Base-by-base conservation (phyloP, 2,888 invertebrate species). In the Tipula helvola region DNA sequence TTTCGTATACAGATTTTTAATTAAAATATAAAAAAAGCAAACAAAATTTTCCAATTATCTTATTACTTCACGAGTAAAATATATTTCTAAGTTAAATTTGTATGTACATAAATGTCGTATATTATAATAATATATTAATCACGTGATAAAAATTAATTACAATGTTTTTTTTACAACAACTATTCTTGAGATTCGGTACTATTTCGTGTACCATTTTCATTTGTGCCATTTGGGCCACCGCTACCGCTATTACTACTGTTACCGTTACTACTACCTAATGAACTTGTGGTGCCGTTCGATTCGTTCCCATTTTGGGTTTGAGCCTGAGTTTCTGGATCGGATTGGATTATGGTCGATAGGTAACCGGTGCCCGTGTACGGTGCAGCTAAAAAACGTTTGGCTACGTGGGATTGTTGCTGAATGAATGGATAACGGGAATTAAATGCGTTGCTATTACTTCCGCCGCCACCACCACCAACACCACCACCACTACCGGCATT, bases 351-450 rank as follows among this genome's bases (percentile, higher is more conserved):
- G 0, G 96, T 96, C 0, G 96, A 95, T 86, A 97, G 91, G 90
- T 96, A 97, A 0, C 96, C 96, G 0, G 96, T 96, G 4, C 96
- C 96, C 16, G 96, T 94, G 90, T 96, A 96, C 0, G 96, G 96
- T 0, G 96, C 96, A 0, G 96, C 95, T 0, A 97, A 91, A 90
- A 97, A 96, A 87, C 96, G 93, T 89, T 96, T 94, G n/a, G 95
- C 93, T 87, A 93, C 93, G 92, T 95, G 89, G 94, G 95, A 91
- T 41, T 88, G 88, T 71, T 87, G 87, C n/a, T 39, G 36, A 90
- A 91, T 91, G 88, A 91, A 91, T 71, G 91, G 90, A 88, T 91
- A 91, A 86, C 91, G 91, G 88, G 85, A 85, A 42, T 42, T 42
- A 85, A 85, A 85, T 41, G 13, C n/a, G 4, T 7, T 28, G 5